Evolutionary conservation across 53 echinoderm and acorn worm species (phyloP), one percentile per base, ranked within the genome.

Genomic region (Henricia sp.): DNA sequence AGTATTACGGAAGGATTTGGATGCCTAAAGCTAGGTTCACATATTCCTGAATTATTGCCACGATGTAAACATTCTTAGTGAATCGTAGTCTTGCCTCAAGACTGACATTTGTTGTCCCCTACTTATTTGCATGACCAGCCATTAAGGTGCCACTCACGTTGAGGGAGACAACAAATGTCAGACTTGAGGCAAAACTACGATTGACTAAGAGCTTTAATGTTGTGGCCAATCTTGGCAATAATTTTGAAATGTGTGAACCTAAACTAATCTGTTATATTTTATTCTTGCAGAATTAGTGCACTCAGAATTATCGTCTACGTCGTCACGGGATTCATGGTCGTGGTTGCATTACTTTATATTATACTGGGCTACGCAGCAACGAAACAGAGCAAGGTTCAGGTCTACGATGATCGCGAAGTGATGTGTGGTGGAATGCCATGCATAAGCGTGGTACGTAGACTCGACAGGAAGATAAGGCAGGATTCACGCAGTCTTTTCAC

Each of bases 321-420:
- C 52, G 38, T 86, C n/a, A 75, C 86, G 19, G 67, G 67, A 4
- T 32, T 86, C 12, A 76, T 86, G 75, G 86, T 86, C 34, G 30
- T 76, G 35, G 50, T 67, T 46, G 67, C 86, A 0, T 52, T 75
- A 6, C 17, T 86, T 14, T 86, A 67, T 43, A 34, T 76, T 16
- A 24, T 75, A 17, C 52, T 74, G 24, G 75, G 70, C 27, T 86
- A 75, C 68, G 67, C 48, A 33, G 76, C 86, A 23, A 86, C 86
- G 20, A 76, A 74, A 50, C 86, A 86, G 66, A 86, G 86, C 40
- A 86, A 86, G 68, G 72, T 74, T 19, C 86, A 86, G 57, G 70
- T 86, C 41, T 86, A 86, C 32, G 86, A 86, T 17, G 74, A 86
- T 43, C 52, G 37, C 20, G 51, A 26, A 0, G 76, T 86, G 8